Base-by-base conservation (phyloP, 2,113 vertebrate species). In the Petrocephalus microphthalmus region DNA sequence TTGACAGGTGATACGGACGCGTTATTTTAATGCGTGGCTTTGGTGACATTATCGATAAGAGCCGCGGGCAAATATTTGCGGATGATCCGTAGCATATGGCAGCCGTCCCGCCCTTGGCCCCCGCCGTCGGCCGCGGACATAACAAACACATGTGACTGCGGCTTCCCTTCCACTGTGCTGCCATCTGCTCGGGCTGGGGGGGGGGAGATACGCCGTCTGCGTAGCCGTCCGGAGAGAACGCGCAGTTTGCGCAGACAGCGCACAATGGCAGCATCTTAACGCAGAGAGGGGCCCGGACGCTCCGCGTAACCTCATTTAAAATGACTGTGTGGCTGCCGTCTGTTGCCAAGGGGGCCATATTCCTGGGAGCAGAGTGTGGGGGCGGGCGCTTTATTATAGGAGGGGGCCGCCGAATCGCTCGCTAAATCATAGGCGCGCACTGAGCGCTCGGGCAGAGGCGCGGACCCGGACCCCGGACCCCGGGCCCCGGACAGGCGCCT, bases 111-210 rank as follows among this genome's bases (percentile, higher is more conserved):
- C 89, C 89, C 20, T 29, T 64, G 89, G 89, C 90, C 54, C 89
- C 89, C 78, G 49, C 33, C 22, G 94, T 94, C 93, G 92, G 90
- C 93, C 91, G 91, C 89, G 92, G 94, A 94, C 92, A 93, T 92
- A 94, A 92, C 93, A 94, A 95, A 96, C 94, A 95, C 89, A 90
- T 91, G 92, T 92, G 92, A 94, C 89, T 88, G 91, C 92, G 90
- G 89, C 64, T 22, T 88, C 92, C 90, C 91, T 91, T 94, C 91
- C 90, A 84, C 91, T 91, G 91, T 90, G 90, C 88, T 86, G 89
- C 95, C 95, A 96, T 95, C 94, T 96, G 95, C 92, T 93, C 91
- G 87, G 89, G 91, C 89, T 82, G 91, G 89, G 88, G 90, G 91
- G 91, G 17, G 20, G 45, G 42, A 3, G 42, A 42, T 42, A 3